Conservation (phyloP, 1,140 invertebrate species). For the Drosophila pectinifera region DNA sequence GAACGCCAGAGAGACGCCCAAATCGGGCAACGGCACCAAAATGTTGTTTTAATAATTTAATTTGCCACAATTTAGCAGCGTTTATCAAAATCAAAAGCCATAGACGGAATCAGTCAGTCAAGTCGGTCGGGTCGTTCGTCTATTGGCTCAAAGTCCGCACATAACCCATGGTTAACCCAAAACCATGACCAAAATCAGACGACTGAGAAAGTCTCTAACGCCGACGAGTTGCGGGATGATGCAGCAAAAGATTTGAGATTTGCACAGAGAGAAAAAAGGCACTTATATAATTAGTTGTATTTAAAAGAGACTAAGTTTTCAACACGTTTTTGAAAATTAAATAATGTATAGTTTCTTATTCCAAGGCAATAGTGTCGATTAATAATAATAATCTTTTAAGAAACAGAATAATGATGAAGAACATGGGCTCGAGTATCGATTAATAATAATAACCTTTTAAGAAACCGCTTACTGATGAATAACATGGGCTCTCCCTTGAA, state of each 20-base stretch:
- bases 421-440: too few relatives aligned
- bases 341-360: too few relatives aligned
- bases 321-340: too few relatives aligned
- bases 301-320: too few relatives aligned
- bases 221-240: slow-evolving; percentile 58
- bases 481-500: too few relatives aligned
- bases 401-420: too few relatives aligned
- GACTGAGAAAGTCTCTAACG: slow-evolving; percentile 50
- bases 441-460: too few relatives aligned
- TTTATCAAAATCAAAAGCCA: slow-evolving; percentile 80
- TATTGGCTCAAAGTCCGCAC: slow-evolving; percentile 33
- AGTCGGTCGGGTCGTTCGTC: slow-evolving; percentile 11
- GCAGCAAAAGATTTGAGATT: slow-evolving; percentile 49
- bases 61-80: slow-evolving; percentile 84
- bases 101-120: slow-evolving; percentile 65
- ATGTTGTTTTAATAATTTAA: slow-evolving; percentile 84
- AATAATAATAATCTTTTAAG: too few relatives aligned
- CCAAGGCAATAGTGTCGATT: too few relatives aligned
- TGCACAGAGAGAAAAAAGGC: slow-evolving; percentile 6
- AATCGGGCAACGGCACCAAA: slow-evolving; percentile 63
- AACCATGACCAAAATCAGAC: slow-evolving; percentile 22
- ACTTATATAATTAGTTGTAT: not conserved
- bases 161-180: slow-evolving; percentile 24
- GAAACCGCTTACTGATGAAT: too few relatives aligned
- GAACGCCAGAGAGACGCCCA: slow-evolving; percentile 21